Conservation (phyloP, 1,140 invertebrate genomes). For the Orussus abietinus region DNA sequence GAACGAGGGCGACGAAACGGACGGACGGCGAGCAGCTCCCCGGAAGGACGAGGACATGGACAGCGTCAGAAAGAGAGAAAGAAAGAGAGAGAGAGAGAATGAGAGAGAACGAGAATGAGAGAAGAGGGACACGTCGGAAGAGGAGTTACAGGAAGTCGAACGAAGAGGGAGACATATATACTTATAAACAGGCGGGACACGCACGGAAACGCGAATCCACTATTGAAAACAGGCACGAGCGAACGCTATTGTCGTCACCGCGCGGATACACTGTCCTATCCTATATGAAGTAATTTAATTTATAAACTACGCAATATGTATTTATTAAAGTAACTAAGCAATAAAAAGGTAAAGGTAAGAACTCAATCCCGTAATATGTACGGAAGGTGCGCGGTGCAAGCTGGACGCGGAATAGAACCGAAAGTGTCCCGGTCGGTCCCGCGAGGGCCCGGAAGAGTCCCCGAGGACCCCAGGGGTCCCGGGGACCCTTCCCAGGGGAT, state of each 20-base stretch:
- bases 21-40: no score
- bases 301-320: conserved; percentile 55
- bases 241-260: background rate
- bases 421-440: no score
- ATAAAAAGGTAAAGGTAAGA: conserved; percentile 46
- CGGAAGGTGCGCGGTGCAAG: no score
- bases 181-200: conserved; percentile 2
- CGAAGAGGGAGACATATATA: conserved; percentile 22
- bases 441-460: no score
- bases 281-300: conserved; percentile 54
- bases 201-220: no score
- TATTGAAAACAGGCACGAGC: conserved; percentile 15
- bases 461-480: no score
- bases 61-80: conserved; percentile 22
- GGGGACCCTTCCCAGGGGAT: no score
- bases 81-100: conserved; percentile 28
- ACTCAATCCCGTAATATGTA: no score
- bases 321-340: conserved; percentile 56
- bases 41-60: conserved; percentile 22
- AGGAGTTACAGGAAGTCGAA: conserved; percentile 28
- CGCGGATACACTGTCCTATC: conserved; percentile 41
- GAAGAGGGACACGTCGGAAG: conserved; percentile 17
- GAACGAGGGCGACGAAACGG: no score
- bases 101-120: conserved; percentile 26
- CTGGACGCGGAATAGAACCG: no score